Percentiles rank a stretch among this genome's conserved stretches.
phyloP scores from a whole-genome alignment of 2,113 vertebrate genomes.

The Sinocyclocheilus anophthalmus region DNA sequence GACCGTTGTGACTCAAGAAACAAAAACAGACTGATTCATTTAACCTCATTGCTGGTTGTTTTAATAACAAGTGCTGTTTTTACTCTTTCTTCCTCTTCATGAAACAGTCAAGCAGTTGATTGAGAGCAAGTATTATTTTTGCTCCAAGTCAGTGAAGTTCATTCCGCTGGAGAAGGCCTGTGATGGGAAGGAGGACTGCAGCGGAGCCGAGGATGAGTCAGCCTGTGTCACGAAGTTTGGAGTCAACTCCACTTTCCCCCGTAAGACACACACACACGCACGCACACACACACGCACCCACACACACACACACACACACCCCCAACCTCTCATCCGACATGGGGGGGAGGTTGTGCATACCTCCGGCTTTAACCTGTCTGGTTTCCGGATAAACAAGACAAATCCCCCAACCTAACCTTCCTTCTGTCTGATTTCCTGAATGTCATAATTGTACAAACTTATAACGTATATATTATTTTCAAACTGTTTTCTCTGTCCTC shows the following conservation, averaged over 20 bases:
- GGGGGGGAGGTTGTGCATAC: too few relatives aligned
- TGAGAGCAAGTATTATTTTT: constrained; percentile 85
- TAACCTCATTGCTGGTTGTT: not conserved
- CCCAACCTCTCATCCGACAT: not conserved
- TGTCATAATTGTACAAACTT: too few relatives aligned
- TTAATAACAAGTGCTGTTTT: not conserved
- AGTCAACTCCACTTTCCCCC: constrained; percentile 71
- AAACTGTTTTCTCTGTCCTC: not conserved
- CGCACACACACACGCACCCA: not conserved
- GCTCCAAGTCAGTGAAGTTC: constrained; percentile 78
- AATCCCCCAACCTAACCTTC: not conserved
- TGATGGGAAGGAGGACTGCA: constrained; percentile 79
- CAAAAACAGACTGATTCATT: not conserved
- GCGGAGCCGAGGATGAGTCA: constrained; percentile 81
- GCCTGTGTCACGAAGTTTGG: constrained; percentile 70
- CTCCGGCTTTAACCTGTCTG: too few relatives aligned
- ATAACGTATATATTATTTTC: not conserved
- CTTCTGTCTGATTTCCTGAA: not conserved
- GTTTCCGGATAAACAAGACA: not conserved
- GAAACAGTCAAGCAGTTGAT: constrained; percentile 78
- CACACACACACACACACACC: constrained; percentile 20
- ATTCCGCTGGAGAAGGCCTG: constrained; percentile 77
- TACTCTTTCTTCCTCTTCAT: not conserved
- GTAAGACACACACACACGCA: constrained; percentile 54
- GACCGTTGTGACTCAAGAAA: not conserved